These are phyloP conservation scores for Podargus strigoides DNA, from an alignment of 2,797 vertebrate species.

Conservation along the genomic window DNA sequence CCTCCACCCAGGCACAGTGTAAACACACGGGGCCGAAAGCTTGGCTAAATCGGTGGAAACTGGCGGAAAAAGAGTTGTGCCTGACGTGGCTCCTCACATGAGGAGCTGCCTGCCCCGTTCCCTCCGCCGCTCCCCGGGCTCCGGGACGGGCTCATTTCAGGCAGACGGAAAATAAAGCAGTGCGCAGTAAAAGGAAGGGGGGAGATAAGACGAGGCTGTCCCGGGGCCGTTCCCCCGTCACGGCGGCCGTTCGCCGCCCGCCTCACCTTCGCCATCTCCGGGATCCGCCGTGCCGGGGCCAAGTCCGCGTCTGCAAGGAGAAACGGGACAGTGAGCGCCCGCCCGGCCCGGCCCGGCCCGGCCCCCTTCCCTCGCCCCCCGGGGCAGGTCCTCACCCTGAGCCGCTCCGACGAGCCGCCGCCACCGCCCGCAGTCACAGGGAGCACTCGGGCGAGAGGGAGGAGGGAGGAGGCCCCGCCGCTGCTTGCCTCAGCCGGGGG, in stretches of 20 bases:
- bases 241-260: background rate
- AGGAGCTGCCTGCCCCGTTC: background rate
- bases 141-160: background rate
- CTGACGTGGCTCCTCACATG: background rate
- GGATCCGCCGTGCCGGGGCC: background rate
- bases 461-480: background rate
- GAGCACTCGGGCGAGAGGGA: background rate
- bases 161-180: background rate
- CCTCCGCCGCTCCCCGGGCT: background rate
- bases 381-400: background rate
- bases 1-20: background rate
- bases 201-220: rapidly evolving
- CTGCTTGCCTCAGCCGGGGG: background rate
- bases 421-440: background rate
- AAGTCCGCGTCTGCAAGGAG: background rate
- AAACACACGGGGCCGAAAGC: background rate
- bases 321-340: background rate
- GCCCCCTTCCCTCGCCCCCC: no score
- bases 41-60: constrained; percentile 15
- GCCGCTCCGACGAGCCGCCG: background rate
- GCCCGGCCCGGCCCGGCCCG: background rate
- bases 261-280: constrained; percentile 55
- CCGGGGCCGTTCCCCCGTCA: no score
- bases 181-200: background rate
- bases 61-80: background rate